phyloP scores from a whole-genome alignment of 2,797 vertebrate species.

The Meriones psammophilus region DNA sequence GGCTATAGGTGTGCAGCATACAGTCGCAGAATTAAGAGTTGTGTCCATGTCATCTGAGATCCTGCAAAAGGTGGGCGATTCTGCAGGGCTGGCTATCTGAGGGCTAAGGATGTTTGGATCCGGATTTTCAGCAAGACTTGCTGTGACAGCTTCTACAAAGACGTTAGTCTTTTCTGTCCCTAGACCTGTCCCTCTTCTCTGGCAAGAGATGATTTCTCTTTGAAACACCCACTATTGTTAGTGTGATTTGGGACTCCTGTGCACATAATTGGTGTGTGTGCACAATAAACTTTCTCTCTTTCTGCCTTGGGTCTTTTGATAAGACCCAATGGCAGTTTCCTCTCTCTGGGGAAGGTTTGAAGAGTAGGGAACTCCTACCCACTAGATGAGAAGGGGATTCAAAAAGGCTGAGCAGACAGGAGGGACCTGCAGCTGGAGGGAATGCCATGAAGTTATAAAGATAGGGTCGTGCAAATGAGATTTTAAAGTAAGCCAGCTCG shows the following conservation, averaged over 20 bases:
- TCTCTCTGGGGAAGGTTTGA: neutral
- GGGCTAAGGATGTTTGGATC: neutral
- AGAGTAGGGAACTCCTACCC: neutral
- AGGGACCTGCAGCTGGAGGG: neutral
- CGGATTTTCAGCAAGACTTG: neutral
- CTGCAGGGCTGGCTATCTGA: neutral
- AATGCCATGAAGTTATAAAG: neutral
- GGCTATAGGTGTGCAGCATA: neutral
- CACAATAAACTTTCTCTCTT: neutral
- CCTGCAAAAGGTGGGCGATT: neutral
- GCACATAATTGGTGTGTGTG: neutral
- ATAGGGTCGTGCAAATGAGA: neutral
- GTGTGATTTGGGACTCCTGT: neutral
- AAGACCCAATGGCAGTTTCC: neutral
- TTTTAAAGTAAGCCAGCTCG: constrained; percentile 2
- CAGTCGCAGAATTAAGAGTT: neutral
- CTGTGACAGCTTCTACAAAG: neutral
- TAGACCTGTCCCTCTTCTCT: neutral
- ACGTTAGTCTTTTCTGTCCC: neutral
- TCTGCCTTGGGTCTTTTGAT: neutral
- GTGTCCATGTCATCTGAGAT: neutral
- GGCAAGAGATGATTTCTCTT: neutral
- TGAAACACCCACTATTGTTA: constrained; percentile 6
- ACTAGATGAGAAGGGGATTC: neutral
- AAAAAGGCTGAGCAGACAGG: neutral